These are phyloP conservation scores for Rhabdomys dilectus DNA, from an alignment of 2,113 vertebrate species.

Conservation along the genomic window DNA sequence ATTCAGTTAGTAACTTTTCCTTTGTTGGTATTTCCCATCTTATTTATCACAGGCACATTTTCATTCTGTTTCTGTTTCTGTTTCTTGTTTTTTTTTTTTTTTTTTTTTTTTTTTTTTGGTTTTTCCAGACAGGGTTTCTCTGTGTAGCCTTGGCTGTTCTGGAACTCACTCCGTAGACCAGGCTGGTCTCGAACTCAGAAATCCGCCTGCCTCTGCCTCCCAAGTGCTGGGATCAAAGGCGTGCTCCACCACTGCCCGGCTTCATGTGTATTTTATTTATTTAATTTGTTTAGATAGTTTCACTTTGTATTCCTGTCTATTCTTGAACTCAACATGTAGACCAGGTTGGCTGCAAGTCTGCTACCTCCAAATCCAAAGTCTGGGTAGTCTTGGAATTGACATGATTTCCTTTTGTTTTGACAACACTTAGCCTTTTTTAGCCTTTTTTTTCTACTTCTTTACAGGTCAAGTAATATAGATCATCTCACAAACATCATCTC, in stretches of 20 bases:
- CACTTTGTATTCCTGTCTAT: background rate
- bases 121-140: too few species aligned
- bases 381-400: background rate
- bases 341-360: background rate
- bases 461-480: background rate
- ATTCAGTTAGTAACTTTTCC: background rate
- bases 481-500: background rate
- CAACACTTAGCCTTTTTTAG: background rate
- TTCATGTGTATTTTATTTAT: background rate
- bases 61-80: background rate
- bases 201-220: too few species aligned
- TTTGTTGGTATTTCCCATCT: background rate
- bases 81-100: too few species aligned
- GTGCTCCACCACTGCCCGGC: too few species aligned
- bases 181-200: too few species aligned
- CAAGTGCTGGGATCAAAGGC: too few species aligned
- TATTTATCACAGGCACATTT: conserved; percentile 13
- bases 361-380: background rate
- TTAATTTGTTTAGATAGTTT: background rate
- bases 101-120: too few species aligned
- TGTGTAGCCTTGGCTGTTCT: too few species aligned
- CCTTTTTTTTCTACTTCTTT: background rate
- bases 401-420: background rate
- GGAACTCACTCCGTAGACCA: too few species aligned
- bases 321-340: background rate